phyloP scores from a whole-genome alignment of 64 coral and sea anemone genomes.

The Montipora efflorescens region DNA sequence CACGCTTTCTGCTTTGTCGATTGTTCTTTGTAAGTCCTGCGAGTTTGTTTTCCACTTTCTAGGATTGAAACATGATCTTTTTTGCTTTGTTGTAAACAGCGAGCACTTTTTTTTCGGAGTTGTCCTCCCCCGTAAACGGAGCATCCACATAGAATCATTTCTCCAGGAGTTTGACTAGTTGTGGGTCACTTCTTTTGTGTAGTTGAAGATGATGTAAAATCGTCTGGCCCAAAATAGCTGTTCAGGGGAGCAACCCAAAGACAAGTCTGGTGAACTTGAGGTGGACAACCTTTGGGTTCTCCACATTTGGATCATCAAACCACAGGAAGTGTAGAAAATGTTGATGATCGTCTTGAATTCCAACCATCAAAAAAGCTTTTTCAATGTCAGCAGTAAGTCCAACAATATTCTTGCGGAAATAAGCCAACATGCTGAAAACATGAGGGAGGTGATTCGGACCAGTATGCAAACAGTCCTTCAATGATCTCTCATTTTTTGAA shows the following conservation, averaged over 20 bases:
- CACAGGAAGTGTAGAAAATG: too few relatives aligned
- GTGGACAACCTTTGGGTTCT: not conserved
- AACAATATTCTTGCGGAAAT: too few relatives aligned
- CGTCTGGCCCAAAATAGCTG: constrained; percentile 44
- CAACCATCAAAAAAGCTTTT: too few relatives aligned
- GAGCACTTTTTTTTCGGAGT: constrained; percentile 20
- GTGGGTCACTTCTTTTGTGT: constrained; percentile 43
- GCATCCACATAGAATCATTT: constrained; percentile 29
- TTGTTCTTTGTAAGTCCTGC: not conserved
- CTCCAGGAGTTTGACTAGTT: constrained; percentile 35
- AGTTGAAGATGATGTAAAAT: constrained; percentile 48
- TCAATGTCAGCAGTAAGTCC: too few relatives aligned
- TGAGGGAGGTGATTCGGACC: too few relatives aligned
- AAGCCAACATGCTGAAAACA: too few relatives aligned
- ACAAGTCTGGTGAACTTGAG: constrained; percentile 46
- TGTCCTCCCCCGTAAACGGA: constrained; percentile 33
- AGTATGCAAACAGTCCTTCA: too few relatives aligned
- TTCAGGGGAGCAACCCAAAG: constrained; percentile 38
- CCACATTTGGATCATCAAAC: too few relatives aligned
- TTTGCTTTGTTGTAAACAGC: constrained; percentile 44
- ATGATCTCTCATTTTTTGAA: too few relatives aligned
- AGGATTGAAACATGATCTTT: constrained; percentile 66
- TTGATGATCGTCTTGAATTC: too few relatives aligned
- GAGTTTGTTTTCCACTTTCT: constrained; percentile 67
- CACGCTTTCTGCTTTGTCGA: not conserved